Conservation (phyloP, 2,797 vertebrate species). For the Peromyscus nudipes region DNA sequence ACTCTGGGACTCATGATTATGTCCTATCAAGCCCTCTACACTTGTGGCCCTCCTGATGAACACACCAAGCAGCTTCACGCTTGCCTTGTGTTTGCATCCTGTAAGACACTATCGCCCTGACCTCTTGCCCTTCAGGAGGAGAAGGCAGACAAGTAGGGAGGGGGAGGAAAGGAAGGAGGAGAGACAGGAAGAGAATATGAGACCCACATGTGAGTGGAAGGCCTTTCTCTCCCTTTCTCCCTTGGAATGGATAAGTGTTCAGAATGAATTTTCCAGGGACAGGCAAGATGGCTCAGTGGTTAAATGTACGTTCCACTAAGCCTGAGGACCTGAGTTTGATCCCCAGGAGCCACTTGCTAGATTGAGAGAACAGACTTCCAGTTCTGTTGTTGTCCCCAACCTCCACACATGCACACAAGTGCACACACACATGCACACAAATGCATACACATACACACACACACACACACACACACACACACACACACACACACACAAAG, state of each 20-base stretch:
- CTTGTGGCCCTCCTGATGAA: background rate
- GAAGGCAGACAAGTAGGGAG: background rate
- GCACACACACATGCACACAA: fast-evolving
- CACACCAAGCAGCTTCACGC: background rate
- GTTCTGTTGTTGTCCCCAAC: background rate
- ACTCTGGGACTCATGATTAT: background rate
- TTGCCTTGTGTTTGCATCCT: background rate
- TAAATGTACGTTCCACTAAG: background rate
- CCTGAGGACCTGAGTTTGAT: background rate
- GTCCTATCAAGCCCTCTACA: background rate
- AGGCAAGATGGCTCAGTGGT: background rate
- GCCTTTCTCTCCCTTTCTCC: background rate
- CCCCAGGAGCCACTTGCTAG: background rate
- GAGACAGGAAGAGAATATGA: background rate
- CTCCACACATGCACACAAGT: no score
- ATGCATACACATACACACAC: no score
- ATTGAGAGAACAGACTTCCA: background rate
- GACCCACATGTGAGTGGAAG: background rate
- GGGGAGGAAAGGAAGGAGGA: background rate
- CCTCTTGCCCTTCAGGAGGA: background rate
- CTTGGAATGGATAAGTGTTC: background rate
- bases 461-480: no score
- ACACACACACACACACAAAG: no score
- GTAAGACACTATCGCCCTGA: background rate
- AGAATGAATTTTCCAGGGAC: background rate